Percentiles rank a stretch among this genome's conserved stretches.
phyloP scores from a whole-genome alignment of 2,888 invertebrate species.

The Leptopilina drosophilae region DNA sequence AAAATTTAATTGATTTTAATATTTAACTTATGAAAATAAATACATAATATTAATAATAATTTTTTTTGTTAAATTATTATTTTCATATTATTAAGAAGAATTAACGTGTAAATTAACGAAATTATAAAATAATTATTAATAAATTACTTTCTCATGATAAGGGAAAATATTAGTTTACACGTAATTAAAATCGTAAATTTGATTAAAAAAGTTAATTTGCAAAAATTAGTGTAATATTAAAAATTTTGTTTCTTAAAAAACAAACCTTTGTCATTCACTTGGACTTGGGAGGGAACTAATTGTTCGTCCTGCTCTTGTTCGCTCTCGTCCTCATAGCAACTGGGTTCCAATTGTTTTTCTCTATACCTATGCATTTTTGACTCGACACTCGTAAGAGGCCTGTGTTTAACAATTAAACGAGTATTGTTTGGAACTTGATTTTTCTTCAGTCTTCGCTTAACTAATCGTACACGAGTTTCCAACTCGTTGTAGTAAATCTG shows the following conservation, averaged over 20 bases:
- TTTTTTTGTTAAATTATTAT: too few relatives aligned
- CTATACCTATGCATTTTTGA: conserved; percentile 88
- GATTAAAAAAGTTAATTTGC: too few relatives aligned
- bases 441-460: conserved; percentile 83
- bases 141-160: too few relatives aligned
- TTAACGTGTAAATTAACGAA: too few relatives aligned
- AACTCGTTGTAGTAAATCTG: conserved; percentile 29
- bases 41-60: too few relatives aligned
- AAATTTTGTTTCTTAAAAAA: neutral
- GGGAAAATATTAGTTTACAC: too few relatives aligned
- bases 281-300: conserved; percentile 68
- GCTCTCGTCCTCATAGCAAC: conserved; percentile 79
- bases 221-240: too few relatives aligned
- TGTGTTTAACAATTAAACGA: conserved; percentile 90
- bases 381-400: conserved; percentile 88
- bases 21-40: too few relatives aligned
- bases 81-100: too few relatives aligned
- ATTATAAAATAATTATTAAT: too few relatives aligned
- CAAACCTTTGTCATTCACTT: conserved; percentile 1
- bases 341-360: conserved; percentile 90
- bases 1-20: too few relatives aligned
- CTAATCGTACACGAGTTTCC: conserved; percentile 28
- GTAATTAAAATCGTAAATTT: too few relatives aligned
- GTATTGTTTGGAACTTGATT: conserved; percentile 84
- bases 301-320: conserved; percentile 79